A percentile compares a stretch with the other conserved stretches of the same genome.
Conservation (phyloP, 2,888 invertebrate genomes). For the Orthosia cruda region DNA sequence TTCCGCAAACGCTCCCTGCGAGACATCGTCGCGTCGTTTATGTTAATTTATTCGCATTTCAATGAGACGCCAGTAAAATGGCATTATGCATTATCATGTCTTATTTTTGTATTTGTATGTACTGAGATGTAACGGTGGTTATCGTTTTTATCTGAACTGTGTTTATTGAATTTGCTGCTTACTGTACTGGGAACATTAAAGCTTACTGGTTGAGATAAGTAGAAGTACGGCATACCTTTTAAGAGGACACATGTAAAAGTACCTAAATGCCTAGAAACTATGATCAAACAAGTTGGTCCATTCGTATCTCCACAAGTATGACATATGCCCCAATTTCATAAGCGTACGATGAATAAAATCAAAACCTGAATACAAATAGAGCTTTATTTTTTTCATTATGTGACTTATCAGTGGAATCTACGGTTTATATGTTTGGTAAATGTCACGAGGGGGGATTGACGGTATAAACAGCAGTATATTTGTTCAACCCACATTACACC, state of each 20-base stretch:
- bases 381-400: conserved; percentile 57
- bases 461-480: conserved; percentile 64
- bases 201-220: conserved; percentile 27
- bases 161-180: conserved; percentile 41
- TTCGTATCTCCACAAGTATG: conserved; percentile 19
- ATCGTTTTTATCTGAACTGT: conserved; percentile 67
- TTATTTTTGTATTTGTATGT: conserved; percentile 79
- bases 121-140: conserved; percentile 69
- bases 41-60: conserved; percentile 90
- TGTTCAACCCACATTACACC: conserved; percentile 60
- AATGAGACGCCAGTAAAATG: conserved; percentile 85
- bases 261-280: conserved; percentile 6
- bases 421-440: conserved; percentile 47
- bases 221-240: conserved; percentile 21
- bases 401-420: conserved; percentile 61
- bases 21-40: conserved; percentile 82
- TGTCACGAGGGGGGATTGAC: conserved; percentile 58
- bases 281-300: conserved; percentile 18
- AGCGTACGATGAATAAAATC: conserved; percentile 54
- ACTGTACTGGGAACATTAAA: conserved; percentile 27
- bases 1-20: conserved; percentile 76
- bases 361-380: conserved; percentile 70
- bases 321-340: conserved; percentile 56
- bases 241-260: conserved; percentile 19
- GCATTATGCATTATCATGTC: conserved; percentile 84